phyloP scores from a whole-genome alignment of 2,113 vertebrate genomes.

The Mormyrus iriodes region DNA sequence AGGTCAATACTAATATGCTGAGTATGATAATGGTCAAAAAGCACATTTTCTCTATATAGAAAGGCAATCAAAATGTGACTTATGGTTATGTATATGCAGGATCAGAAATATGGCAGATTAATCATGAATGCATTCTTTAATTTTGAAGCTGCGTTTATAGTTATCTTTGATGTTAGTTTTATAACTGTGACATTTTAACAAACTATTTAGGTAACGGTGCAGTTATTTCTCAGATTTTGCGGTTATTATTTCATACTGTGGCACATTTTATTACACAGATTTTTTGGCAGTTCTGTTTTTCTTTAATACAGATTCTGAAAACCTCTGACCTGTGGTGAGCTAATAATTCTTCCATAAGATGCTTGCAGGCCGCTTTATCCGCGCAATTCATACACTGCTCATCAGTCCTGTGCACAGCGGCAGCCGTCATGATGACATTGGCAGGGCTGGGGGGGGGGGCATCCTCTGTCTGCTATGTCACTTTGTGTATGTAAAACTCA shows the following conservation, averaged over 20 bases:
- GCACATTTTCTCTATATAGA: not conserved
- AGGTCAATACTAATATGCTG: not conserved
- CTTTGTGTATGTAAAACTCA: slow-evolving; percentile 7
- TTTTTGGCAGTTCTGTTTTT: not conserved
- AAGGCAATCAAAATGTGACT: not conserved
- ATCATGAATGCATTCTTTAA: not conserved
- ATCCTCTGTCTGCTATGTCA: not conserved
- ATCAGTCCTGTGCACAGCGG: not conserved
- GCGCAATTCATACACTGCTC: not conserved
- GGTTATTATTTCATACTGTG: not conserved
- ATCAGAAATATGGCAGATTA: not conserved
- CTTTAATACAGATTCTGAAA: not conserved
- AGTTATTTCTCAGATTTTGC: not conserved
- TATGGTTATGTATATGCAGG: not conserved
- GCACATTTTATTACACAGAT: not conserved
- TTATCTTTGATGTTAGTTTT: not conserved
- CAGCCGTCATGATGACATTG: not conserved
- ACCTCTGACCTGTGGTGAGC: not conserved
- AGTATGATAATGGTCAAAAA: not conserved
- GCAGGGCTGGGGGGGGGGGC: not conserved
- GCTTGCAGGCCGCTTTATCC: not conserved
- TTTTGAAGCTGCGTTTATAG: not conserved
- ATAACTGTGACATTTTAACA: not conserved
- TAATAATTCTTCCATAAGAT: not conserved
- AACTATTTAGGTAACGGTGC: not conserved